Percentiles rank a stretch among this genome's conserved stretches.
These are phyloP conservation scores for Plutomurus gul DNA, from an alignment of 1,140 invertebrate species.

Conservation along the genomic window DNA sequence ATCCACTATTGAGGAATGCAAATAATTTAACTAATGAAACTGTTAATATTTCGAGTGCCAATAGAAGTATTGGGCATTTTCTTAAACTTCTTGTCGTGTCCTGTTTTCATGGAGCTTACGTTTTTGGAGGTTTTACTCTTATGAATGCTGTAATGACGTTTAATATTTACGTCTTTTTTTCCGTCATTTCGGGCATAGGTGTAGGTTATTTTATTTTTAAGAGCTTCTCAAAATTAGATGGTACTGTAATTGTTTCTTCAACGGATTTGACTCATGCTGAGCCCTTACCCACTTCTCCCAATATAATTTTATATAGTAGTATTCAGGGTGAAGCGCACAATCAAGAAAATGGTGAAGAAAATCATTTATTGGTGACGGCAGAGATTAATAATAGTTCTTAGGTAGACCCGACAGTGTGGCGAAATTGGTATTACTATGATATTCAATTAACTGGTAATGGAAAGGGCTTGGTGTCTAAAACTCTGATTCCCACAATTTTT, in stretches of 20 bases:
- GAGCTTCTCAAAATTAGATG: background rate
- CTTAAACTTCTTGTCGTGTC: constrained; percentile 23
- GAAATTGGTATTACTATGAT: no score
- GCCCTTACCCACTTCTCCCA: background rate
- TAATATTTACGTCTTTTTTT: constrained; percentile 44
- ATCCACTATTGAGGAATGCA: background rate
- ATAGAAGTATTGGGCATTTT: background rate
- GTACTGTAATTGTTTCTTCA: background rate
- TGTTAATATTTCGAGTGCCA: background rate
- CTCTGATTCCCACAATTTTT: no score
- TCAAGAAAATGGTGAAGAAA: no score
- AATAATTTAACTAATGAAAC: background rate
- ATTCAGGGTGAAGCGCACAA: no score
- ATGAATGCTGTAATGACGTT: constrained; percentile 52
- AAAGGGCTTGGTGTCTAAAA: no score
- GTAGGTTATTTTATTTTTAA: constrained; percentile 47
- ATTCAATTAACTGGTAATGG: no score
- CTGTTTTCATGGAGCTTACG: constrained; percentile 39
- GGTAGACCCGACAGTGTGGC: no score
- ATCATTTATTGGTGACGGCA: no score
- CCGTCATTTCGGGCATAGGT: constrained; percentile 31
- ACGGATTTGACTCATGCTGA: background rate
- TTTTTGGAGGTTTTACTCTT: constrained; percentile 42
- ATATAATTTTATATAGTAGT: no score
- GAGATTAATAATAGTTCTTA: no score